Evolutionary conservation across 2,797 vertebrate species (phyloP).

Genomic region (Sitta carolinensis): DNA sequence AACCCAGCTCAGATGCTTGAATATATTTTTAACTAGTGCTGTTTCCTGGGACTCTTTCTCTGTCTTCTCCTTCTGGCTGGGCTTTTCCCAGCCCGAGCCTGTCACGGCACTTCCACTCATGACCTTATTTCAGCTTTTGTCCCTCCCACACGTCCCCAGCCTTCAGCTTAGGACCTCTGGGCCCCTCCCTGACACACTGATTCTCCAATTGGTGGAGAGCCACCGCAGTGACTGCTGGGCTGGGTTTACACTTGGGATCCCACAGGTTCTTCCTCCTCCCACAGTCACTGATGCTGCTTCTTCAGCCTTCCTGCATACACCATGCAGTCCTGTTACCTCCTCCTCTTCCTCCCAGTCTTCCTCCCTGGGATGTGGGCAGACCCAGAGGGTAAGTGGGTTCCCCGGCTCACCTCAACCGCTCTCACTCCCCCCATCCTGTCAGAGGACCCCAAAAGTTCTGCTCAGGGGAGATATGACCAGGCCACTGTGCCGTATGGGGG

Average conservation of each 20-base stretch:
- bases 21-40: background rate
- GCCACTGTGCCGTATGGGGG: background rate
- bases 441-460: background rate
- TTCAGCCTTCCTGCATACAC: accelerated
- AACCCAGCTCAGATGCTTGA: background rate
- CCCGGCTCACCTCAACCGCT: background rate
- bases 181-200: background rate
- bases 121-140: background rate
- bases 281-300: background rate
- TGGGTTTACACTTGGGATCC: background rate
- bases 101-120: accelerated
- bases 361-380: background rate
- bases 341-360: background rate
- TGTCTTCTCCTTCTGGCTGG: background rate
- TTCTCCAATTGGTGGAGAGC: background rate
- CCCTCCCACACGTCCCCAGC: background rate
- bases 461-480: background rate
- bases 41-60: background rate
- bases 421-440: background rate
- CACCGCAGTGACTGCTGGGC: background rate
- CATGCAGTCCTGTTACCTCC: background rate
- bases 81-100: background rate
- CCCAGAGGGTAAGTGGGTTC: slow-evolving; percentile 29
- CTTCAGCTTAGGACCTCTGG: background rate
- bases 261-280: background rate